Evolutionary conservation across 1,140 invertebrate species (phyloP).

Genomic region (Polyergus mexicanus): DNA sequence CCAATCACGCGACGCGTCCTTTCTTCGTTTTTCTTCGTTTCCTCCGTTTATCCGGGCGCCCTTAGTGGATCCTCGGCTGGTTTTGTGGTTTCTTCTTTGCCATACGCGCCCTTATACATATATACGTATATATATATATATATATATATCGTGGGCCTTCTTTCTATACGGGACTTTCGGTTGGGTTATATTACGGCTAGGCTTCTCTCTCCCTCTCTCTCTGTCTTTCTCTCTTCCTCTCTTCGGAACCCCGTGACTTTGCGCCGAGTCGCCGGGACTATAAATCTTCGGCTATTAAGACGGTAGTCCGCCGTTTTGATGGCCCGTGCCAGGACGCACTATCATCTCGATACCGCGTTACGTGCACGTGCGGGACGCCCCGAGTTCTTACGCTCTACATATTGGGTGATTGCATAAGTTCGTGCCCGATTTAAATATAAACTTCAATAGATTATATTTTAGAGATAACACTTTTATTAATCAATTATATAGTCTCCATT

Average conservation of each 20-base stretch:
- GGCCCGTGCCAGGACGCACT: conserved; percentile 82
- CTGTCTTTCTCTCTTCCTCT: conserved; percentile 26
- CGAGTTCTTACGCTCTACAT: conserved; percentile 32
- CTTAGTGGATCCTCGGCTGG: conserved; percentile 53
- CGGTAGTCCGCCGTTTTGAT: conserved; percentile 84
- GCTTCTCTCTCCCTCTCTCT: conserved; percentile 17
- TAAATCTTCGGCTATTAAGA: conserved; percentile 86
- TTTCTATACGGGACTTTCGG: conserved; percentile 59
- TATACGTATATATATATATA: conserved; percentile 46
- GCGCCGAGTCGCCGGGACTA: conserved; percentile 83
- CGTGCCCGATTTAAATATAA: too few species aligned
- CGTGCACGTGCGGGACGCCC: conserved; percentile 62
- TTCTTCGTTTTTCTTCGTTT: conserved; percentile 70
- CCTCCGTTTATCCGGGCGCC: conserved; percentile 65
- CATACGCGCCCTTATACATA: conserved; percentile 65
- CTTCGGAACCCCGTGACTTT: conserved; percentile 67
- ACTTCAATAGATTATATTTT: too few species aligned
- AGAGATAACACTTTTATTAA: too few species aligned
- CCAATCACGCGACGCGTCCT: conserved; percentile 65
- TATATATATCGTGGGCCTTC: conserved; percentile 60
- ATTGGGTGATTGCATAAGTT: too few species aligned
- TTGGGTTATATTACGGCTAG: conserved; percentile 72
- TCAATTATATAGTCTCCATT: too few species aligned
- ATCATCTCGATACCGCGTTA: conserved; percentile 72
- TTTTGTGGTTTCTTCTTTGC: conserved; percentile 63